Percentiles rank a stretch among this genome's conserved stretches.
phyloP scores from a whole-genome alignment of 2,888 invertebrate genomes.

The Melikaiella ostensackeni region DNA sequence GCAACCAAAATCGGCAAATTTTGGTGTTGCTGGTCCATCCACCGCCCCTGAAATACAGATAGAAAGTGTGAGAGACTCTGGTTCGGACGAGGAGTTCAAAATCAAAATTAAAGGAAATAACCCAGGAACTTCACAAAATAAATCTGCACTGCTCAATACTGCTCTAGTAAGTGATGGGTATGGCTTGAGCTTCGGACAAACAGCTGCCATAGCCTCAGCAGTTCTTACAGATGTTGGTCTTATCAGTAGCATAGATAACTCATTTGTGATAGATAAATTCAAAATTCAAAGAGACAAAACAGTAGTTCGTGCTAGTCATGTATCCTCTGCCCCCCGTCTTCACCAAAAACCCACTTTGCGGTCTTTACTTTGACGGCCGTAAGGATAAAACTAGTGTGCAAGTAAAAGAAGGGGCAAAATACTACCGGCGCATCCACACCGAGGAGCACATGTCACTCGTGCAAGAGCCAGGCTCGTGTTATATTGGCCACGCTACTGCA shows the following conservation, averaged over 20 bases:
- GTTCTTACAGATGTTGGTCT: no score
- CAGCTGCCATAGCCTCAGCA: neutral
- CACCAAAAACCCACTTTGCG: neutral
- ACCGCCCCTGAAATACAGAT: conserved; percentile 2
- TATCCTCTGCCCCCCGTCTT: neutral
- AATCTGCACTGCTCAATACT: neutral
- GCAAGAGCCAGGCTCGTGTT: conserved; percentile 2
- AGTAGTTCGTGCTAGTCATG: conserved; percentile 34
- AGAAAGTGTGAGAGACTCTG: neutral
- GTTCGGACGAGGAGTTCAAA: neutral
- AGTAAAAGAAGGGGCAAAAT: conserved; percentile 6
- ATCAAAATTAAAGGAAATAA: neutral
- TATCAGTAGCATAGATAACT: no score
- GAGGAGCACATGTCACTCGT: neutral
- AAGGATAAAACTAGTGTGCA: conserved; percentile 33
- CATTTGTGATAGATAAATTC: conserved; percentile 39
- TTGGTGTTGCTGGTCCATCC: neutral
- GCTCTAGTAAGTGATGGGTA: no score
- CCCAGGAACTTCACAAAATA: neutral
- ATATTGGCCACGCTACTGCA: conserved; percentile 1
- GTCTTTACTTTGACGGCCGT: conserved; percentile 43
- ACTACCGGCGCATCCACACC: neutral
- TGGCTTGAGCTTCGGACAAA: neutral
- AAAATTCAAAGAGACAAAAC: conserved; percentile 40
- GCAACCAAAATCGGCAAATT: conserved; percentile 14